Evolutionary conservation across 2,888 invertebrate species (phyloP), one percentile per base, ranked within the genome.

Genomic region (Cheilosia vulpina): DNA sequence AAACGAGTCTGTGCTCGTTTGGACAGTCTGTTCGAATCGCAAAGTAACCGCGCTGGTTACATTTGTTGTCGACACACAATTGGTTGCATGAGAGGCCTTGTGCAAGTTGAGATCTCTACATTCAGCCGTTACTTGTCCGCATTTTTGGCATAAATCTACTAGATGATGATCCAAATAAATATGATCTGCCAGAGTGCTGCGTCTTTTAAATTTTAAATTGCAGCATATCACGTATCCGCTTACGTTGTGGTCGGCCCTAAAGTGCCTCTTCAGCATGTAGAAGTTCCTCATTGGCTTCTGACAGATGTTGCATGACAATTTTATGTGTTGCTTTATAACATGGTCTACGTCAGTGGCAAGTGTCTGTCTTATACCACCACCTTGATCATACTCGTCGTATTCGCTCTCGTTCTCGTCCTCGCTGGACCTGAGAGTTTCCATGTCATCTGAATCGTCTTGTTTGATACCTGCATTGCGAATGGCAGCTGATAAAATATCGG

Each of bases 161-260:
- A 88, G 88, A 80, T 89, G 83, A n/a, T 88, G 73, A 43, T 89
- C 88, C 0, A 88, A 34, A 9, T 87, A 53, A 41, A 89, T 82
- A 62, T 89, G 89, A 27, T 89, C 88, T 6, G 87, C 88, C 11
- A 89, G 78, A 27, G 81, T 72, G 47, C 87, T 87, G 11, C 89
- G 89, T 3, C 87, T 87, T 11, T 69, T 69, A 47, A 87, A 89
- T 63, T 87, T 88, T 11, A 84, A 87, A 4, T 88, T 81, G 45
- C 89, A 89, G 53, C 89, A 89, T 7, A 69, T 77, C 0, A 88
- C 88, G 58, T 87, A 89, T 0, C 76, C 88, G 38, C 63, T 68
- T 15, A 68, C 68, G 6, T 88, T 82, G 62, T 89, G 89, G 7
- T 38, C 57, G 24, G 80, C 68, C 6, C 79, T 87, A 34, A 78